phyloP scores from a whole-genome alignment of 2,797 vertebrate species.

The Peromyscus melanophrys region DNA sequence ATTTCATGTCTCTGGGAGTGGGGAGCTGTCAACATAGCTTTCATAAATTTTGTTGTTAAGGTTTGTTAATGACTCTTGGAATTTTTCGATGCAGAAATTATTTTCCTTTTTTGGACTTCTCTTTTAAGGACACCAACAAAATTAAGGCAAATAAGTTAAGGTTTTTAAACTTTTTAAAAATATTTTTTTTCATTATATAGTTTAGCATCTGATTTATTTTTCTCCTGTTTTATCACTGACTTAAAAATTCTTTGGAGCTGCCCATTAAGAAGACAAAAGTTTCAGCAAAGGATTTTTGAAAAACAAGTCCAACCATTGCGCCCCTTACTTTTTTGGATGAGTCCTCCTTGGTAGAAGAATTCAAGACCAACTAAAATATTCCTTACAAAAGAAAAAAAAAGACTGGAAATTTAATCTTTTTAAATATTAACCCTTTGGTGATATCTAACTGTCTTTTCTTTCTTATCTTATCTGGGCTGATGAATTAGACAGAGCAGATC shows the following conservation, averaged over 20 bases:
- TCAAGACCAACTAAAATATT: constrained; percentile 81
- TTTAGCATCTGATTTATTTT: neutral
- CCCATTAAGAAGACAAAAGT: constrained; percentile 62
- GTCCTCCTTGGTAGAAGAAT: constrained; percentile 22
- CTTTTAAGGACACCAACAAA: constrained; percentile 37
- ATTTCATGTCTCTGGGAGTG: constrained; percentile 36
- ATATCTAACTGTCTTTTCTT: constrained; percentile 88
- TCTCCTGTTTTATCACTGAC: constrained; percentile 11
- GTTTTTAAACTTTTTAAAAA: constrained; percentile 14
- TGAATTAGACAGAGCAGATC: constrained; percentile 92
- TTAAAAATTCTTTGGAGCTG: constrained; percentile 27
- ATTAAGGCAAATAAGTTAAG: constrained; percentile 24
- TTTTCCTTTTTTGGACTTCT: constrained; percentile 49
- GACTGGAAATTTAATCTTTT: constrained; percentile 90
- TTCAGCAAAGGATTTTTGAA: constrained; percentile 59
- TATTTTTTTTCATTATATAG: neutral
- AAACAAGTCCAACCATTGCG: neutral
- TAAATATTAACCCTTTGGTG: constrained; percentile 91
- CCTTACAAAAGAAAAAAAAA: constrained; percentile 72
- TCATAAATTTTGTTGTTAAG: constrained; percentile 34
- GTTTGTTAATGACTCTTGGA: constrained; percentile 50
- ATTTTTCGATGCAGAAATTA: constrained; percentile 55
- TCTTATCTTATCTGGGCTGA: constrained; percentile 93
- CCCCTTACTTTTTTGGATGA: constrained; percentile 43
- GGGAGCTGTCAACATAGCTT: neutral